A percentile compares a stretch with the other conserved stretches of the same genome.
phyloP scores from a whole-genome alignment of 2,797 vertebrate genomes.

The Cyclura pinguis region DNA sequence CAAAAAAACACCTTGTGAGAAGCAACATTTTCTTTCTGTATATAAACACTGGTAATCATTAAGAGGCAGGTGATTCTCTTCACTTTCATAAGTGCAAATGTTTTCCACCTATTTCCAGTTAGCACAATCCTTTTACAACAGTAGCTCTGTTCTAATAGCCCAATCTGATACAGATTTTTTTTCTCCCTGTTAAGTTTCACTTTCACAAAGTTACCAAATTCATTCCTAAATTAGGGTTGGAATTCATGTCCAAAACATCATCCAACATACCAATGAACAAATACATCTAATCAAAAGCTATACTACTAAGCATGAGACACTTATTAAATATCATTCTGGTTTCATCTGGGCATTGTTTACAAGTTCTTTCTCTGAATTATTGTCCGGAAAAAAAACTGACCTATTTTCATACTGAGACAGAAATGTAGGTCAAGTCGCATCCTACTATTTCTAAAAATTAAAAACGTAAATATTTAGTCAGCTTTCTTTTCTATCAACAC shows the following conservation, averaged over 20 bases:
- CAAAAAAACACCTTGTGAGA: constrained; percentile 6
- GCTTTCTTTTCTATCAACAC: background rate
- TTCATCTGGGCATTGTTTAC: background rate
- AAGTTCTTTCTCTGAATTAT: background rate
- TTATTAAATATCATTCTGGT: background rate
- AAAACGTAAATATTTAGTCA: background rate
- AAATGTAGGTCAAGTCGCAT: background rate
- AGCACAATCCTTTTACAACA: background rate
- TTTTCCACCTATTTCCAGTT: background rate
- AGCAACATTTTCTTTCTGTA: background rate
- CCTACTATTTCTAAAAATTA: background rate
- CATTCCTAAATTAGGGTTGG: background rate
- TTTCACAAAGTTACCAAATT: background rate
- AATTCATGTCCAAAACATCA: background rate
- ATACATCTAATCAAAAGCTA: background rate
- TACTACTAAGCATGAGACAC: background rate
- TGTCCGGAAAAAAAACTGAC: background rate
- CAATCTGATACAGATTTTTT: background rate
- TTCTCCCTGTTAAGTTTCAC: background rate
- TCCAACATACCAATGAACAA: background rate
- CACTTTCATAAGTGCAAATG: constrained; percentile 41
- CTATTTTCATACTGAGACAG: background rate
- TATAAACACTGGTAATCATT: background rate
- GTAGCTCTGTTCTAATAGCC: background rate
- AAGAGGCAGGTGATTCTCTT: background rate